Conservation (phyloP, 2,113 vertebrate species). For the Alaudala cheleensis region DNA sequence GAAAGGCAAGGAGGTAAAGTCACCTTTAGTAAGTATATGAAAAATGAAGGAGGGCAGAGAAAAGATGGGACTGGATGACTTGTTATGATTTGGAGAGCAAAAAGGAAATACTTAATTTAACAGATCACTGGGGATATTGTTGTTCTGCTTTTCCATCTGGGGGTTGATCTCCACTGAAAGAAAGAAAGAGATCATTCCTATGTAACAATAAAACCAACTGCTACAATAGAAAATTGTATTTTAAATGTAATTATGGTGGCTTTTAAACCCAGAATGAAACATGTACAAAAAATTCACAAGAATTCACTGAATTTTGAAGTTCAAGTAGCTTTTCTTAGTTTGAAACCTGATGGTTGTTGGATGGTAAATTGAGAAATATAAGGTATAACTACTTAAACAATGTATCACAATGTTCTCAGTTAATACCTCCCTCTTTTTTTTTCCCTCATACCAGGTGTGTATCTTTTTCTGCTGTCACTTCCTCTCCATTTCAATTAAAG, state of each 20-base stretch:
- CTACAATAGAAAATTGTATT: slow-evolving; percentile 28
- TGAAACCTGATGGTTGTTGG: slow-evolving; percentile 14
- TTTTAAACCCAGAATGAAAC: slow-evolving; percentile 25
- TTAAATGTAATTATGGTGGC: slow-evolving; percentile 2
- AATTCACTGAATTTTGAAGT: slow-evolving; percentile 37
- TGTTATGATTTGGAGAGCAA: background rate
- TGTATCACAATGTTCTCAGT: background rate
- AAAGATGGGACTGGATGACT: background rate
- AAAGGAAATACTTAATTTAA: slow-evolving; percentile 8
- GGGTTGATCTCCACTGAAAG: slow-evolving; percentile 15
- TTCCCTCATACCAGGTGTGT: background rate
- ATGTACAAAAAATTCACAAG: slow-evolving; percentile 6
- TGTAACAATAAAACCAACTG: slow-evolving; percentile 21
- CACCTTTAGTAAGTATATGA: background rate
- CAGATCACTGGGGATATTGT: background rate
- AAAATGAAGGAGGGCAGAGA: background rate
- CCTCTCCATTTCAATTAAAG: background rate
- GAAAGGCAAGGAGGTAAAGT: background rate
- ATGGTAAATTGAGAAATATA: background rate
- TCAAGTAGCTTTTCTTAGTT: slow-evolving; percentile 12
- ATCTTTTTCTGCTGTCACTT: slow-evolving; percentile 1
- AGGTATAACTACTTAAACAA: background rate
- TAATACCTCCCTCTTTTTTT: background rate
- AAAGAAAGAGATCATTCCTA: background rate
- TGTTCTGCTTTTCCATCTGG: background rate